Evolutionary conservation across 2,888 invertebrate genomes (phyloP).

Genomic region (Melolontha melolontha): DNA sequence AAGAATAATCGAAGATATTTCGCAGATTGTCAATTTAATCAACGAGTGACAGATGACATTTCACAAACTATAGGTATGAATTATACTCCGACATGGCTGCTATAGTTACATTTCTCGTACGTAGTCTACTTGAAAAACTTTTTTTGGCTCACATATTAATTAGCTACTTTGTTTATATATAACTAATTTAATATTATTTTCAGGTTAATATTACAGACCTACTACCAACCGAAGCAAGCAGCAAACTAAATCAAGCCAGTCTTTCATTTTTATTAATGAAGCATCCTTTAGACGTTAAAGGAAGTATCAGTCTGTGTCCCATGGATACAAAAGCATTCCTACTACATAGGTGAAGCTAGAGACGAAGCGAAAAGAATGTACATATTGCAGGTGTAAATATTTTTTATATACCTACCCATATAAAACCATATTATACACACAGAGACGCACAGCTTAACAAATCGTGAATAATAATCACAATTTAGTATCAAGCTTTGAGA

Average conservation of each 20-base stretch:
- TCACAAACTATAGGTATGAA: too few relatives aligned
- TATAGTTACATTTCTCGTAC: too few relatives aligned
- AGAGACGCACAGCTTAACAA: neutral
- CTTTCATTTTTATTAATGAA: constrained; percentile 68
- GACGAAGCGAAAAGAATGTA: constrained; percentile 3
- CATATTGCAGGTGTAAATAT: constrained; percentile 27
- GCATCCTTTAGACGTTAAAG: constrained; percentile 59
- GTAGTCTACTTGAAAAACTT: too few relatives aligned
- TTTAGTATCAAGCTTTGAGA: too few relatives aligned
- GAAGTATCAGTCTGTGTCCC: constrained; percentile 67
- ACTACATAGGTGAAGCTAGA: constrained; percentile 51
- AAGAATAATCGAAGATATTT: too few relatives aligned
- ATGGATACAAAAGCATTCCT: constrained; percentile 72
- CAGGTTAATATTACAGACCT: constrained; percentile 69
- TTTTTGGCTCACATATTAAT: too few relatives aligned
- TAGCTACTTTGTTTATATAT: too few relatives aligned
- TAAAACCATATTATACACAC: neutral
- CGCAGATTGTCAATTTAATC: too few relatives aligned
- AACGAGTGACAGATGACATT: too few relatives aligned
- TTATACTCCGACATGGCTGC: too few relatives aligned
- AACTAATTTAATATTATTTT: constrained; percentile 46
- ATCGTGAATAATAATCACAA: too few relatives aligned
- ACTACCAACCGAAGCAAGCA: constrained; percentile 61
- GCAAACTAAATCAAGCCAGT: constrained; percentile 66
- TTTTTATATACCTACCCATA: constrained; percentile 12